These are phyloP conservation scores for Brachionus sp. DNA, from an alignment of 1,140 invertebrate species.

Conservation along the genomic window DNA sequence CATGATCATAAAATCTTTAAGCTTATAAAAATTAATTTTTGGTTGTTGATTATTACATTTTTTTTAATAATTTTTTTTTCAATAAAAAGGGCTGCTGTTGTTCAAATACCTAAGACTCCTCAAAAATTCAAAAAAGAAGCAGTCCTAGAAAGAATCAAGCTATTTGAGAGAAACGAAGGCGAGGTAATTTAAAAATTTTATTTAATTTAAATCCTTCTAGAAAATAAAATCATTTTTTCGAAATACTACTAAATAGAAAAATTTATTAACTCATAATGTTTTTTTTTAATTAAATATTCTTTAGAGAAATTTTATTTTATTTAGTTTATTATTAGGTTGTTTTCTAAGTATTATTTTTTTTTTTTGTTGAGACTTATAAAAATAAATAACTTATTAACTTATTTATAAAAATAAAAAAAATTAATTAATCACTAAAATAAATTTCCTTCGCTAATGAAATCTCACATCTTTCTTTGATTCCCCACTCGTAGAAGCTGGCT, in stretches of 20 bases:
- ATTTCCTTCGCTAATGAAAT: too few relatives aligned
- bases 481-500: too few relatives aligned
- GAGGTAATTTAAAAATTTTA: slow-evolving; percentile 49
- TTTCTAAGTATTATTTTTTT: too few relatives aligned
- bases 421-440: too few relatives aligned
- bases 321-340: too few relatives aligned
- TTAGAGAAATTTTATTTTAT: too few relatives aligned
- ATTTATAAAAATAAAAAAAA: too few relatives aligned
- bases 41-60: neutral
- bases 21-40: neutral
- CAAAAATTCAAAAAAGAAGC: slow-evolving; percentile 52
- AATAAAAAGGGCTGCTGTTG: slow-evolving; percentile 55
- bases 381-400: too few relatives aligned
- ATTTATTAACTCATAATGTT: neutral
- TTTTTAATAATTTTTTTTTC: neutral
- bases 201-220: neutral
- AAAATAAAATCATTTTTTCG: neutral
- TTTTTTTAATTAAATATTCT: too few relatives aligned
- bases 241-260: too few relatives aligned
- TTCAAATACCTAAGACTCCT: slow-evolving; percentile 57
- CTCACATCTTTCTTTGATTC: too few relatives aligned
- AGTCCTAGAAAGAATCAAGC: slow-evolving; percentile 49
- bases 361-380: too few relatives aligned
- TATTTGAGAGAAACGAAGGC: slow-evolving; percentile 50
- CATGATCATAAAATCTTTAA: neutral